phyloP scores from a whole-genome alignment of 2,797 vertebrate genomes.

The Cirrhinus molitorella region DNA sequence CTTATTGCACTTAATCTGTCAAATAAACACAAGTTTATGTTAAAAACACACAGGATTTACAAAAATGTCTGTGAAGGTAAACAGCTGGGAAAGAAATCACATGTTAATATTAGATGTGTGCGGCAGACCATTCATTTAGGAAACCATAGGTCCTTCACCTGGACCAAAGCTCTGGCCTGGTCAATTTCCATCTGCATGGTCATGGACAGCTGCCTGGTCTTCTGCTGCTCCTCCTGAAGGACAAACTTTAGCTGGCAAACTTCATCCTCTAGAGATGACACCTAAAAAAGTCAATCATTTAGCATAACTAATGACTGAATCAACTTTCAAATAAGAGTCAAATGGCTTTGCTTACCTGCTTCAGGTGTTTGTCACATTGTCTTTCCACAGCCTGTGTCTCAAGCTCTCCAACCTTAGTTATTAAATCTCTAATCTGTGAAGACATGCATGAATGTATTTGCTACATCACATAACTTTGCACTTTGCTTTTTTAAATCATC shows the following conservation, averaged over 20 bases:
- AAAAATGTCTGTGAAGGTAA: no score
- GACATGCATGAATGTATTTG: not conserved
- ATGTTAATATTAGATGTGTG: no score
- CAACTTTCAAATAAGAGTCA: not conserved
- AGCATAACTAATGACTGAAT: not conserved
- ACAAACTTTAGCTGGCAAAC: conserved; percentile 50
- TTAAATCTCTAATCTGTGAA: conserved; percentile 25
- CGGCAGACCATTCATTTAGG: no score
- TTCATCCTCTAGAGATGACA: conserved; percentile 49
- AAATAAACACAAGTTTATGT: no score
- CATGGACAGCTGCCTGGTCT: conserved; percentile 49
- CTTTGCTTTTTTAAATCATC: not conserved
- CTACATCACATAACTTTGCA: not conserved
- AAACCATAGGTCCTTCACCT: conserved; percentile 4
- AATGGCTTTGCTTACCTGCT: not conserved
- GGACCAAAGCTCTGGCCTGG: conserved; percentile 16
- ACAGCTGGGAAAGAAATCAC: no score
- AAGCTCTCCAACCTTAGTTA: not conserved
- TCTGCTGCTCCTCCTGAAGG: conserved; percentile 57
- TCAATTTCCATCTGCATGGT: conserved; percentile 38
- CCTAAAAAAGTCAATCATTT: not conserved
- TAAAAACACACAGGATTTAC: no score
- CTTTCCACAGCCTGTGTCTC: not conserved
- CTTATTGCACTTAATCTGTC: no score
- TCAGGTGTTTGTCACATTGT: conserved; percentile 22